Conservation (phyloP, 2,888 invertebrate genomes). For the Morpho helenor region DNA sequence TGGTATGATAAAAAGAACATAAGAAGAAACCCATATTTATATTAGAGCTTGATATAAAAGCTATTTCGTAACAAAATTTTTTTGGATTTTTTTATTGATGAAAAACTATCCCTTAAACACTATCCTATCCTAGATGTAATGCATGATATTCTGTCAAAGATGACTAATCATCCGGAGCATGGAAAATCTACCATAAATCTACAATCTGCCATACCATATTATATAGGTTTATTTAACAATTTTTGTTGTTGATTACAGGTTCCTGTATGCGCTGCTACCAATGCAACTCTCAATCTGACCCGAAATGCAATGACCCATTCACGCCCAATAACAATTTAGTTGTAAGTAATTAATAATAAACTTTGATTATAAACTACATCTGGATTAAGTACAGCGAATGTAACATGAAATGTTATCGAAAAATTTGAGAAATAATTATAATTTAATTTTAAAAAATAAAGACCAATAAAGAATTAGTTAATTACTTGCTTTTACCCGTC, state of each 20-base stretch:
- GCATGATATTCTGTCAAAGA: too few relatives aligned
- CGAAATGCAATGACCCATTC: slow-evolving; percentile 53
- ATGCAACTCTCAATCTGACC: slow-evolving; percentile 58
- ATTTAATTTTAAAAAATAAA: background rate
- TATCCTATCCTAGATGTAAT: too few relatives aligned
- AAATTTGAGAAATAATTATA: background rate
- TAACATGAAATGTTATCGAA: background rate
- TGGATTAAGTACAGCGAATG: background rate
- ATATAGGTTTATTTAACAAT: background rate
- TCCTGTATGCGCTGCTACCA: slow-evolving; percentile 64
- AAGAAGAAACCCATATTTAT: too few relatives aligned
- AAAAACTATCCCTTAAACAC: too few relatives aligned
- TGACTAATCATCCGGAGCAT: too few relatives aligned
- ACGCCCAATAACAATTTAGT: slow-evolving; percentile 34
- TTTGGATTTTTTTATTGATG: too few relatives aligned
- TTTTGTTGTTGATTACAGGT: slow-evolving; percentile 39
- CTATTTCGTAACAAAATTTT: too few relatives aligned
- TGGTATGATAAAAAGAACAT: too few relatives aligned
- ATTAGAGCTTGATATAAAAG: too few relatives aligned
- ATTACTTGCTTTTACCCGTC: background rate
- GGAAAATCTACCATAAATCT: too few relatives aligned
- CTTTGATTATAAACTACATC: background rate
- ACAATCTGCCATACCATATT: too few relatives aligned
- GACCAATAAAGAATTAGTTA: background rate
- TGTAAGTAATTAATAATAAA: slow-evolving; percentile 40